A percentile compares a stretch with the other conserved stretches of the same genome.
Conservation (phyloP, 2,113 vertebrate genomes). For the Hystrix brachyura region DNA sequence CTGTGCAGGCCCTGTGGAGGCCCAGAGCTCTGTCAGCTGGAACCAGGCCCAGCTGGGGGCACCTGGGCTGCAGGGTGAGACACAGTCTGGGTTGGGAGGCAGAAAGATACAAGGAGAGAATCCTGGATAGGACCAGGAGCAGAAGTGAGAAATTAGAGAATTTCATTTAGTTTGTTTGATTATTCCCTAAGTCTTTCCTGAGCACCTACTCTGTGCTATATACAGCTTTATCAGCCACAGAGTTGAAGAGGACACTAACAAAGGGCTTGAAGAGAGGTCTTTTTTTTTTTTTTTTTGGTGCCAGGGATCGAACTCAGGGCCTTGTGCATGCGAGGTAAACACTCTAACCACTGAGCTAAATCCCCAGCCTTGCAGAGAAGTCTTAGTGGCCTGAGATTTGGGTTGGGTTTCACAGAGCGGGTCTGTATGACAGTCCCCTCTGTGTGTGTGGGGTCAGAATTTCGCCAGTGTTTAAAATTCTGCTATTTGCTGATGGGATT, state of each 20-base stretch:
- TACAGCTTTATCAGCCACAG: background rate
- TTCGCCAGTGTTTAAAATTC: background rate
- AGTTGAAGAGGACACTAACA: background rate
- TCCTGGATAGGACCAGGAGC: background rate
- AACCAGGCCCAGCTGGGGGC: background rate
- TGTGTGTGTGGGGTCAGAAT: background rate
- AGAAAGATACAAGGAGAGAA: background rate
- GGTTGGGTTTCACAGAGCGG: background rate
- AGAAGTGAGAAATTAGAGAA: background rate
- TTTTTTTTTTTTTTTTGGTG: too few relatives aligned
- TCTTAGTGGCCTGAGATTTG: background rate
- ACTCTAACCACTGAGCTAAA: too few relatives aligned
- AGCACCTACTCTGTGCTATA: background rate
- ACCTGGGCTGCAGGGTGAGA: background rate
- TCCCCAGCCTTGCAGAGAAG: background rate
- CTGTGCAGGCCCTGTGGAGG: constrained; percentile 18
- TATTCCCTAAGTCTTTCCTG: constrained; percentile 21
- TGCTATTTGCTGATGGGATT: background rate
- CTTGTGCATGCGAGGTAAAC: too few relatives aligned
- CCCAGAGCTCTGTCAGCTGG: background rate
- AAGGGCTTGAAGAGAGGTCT: background rate
- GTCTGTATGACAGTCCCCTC: background rate
- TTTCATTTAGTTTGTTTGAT: background rate
- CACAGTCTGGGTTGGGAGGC: background rate
- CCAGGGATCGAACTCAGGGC: too few relatives aligned